Conservation (phyloP, 1,140 invertebrate species). For the Brachionus calyciflorus region DNA sequence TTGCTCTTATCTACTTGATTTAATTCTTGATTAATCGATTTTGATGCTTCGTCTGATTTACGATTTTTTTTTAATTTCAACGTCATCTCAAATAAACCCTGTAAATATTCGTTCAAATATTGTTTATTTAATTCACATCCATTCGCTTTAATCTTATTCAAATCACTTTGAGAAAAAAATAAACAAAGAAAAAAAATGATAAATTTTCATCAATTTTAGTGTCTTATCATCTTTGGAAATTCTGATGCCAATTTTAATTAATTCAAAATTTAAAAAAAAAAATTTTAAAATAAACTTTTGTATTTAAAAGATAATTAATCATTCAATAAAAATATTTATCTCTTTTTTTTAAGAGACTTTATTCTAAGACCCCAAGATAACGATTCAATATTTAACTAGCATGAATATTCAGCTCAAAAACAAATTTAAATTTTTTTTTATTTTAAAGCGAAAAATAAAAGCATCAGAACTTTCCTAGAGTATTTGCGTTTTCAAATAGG, state of each 20-base stretch:
- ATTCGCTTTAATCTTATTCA: background rate
- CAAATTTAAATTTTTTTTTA: too few species aligned
- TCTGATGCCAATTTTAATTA: constrained; percentile 37
- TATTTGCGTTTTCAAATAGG: constrained; percentile 32
- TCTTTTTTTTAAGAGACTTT: too few species aligned
- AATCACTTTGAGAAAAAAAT: background rate
- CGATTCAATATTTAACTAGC: background rate
- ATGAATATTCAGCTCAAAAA: background rate
- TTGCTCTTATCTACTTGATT: background rate
- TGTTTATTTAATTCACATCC: constrained; percentile 34
- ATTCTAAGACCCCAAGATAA: background rate
- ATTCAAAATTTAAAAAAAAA: background rate
- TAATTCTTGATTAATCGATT: background rate
- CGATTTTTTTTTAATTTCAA: constrained; percentile 15
- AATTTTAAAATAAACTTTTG: background rate
- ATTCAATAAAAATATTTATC: too few species aligned
- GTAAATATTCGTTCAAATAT: constrained; percentile 20
- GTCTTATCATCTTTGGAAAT: too few species aligned
- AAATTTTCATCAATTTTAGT: too few species aligned
- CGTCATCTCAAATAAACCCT: constrained; percentile 9
- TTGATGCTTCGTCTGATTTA: background rate
- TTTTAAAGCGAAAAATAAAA: too few species aligned
- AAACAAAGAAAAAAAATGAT: background rate
- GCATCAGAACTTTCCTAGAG: background rate
- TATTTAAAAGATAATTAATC: too few species aligned